These are phyloP conservation scores for Hydrotaea diabolus DNA, from an alignment of 2,888 invertebrate genomes.

Conservation along the genomic window DNA sequence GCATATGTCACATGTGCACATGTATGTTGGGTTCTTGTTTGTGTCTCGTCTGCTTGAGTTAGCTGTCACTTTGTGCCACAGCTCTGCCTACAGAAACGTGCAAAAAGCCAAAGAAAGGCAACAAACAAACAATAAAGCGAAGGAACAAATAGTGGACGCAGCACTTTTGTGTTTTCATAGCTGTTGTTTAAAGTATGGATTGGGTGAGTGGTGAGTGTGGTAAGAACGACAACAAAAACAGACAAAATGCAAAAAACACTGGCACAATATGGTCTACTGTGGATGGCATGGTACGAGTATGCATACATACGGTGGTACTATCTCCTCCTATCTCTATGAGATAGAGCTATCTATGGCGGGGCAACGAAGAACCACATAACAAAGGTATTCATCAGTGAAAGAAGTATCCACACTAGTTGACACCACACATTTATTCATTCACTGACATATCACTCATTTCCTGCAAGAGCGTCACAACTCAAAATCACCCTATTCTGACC, in stretches of 20 bases:
- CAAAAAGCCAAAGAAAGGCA: constrained; percentile 17
- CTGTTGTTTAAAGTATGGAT: not conserved
- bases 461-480: no score
- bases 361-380: not conserved
- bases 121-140: constrained; percentile 19
- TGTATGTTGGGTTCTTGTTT: not conserved
- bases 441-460: no score
- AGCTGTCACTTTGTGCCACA: not conserved
- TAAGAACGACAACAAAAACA: no score
- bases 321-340: not conserved
- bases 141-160: constrained; percentile 47
- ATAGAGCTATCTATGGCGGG: not conserved
- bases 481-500: no score
- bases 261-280: not conserved
- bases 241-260: not conserved
- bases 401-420: not conserved
- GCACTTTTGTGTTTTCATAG: constrained; percentile 58
- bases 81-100: constrained; percentile 7
- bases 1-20: not conserved
- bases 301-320: not conserved
- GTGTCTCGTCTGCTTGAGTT: not conserved
- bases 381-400: not conserved
- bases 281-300: not conserved
- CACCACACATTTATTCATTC: no score
- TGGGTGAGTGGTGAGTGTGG: not conserved